Evolutionary conservation across 2,888 invertebrate species (phyloP).

Genomic region (Eilema caniola): DNA sequence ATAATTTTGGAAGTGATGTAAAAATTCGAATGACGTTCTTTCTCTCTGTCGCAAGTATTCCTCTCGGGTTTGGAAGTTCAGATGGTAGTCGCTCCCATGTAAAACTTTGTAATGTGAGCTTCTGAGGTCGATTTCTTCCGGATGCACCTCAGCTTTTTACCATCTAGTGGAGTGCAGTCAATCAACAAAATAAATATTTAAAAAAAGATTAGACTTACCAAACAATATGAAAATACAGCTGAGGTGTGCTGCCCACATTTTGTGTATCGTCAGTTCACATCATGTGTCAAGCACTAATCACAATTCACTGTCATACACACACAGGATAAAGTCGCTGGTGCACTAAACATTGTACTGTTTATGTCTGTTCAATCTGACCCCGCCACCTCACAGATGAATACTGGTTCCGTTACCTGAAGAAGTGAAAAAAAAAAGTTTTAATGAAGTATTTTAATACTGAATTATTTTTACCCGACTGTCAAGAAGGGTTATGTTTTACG

Average conservation of each 20-base stretch:
- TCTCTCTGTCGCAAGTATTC: no score
- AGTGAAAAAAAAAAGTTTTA: conserved; percentile 4
- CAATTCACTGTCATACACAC: conserved; percentile 54
- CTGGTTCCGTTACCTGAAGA: conserved; percentile 33
- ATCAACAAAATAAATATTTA: no score
- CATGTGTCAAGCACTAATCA: conserved; percentile 67
- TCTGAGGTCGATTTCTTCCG: no score
- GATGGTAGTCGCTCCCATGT: no score
- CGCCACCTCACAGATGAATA: neutral
- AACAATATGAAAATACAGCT: conserved; percentile 82
- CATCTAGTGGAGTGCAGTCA: no score
- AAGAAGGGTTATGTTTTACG: no score
- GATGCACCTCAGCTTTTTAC: no score
- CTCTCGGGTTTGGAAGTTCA: no score
- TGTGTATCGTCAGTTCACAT: conserved; percentile 74
- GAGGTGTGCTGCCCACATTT: conserved; percentile 82
- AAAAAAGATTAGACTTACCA: conserved; percentile 65
- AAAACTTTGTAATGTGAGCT: no score
- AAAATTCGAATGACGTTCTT: no score
- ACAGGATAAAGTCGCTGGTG: conserved; percentile 18
- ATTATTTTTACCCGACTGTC: no score
- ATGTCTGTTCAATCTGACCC: neutral
- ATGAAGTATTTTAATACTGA: neutral
- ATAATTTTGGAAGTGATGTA: no score
- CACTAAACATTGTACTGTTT: conserved; percentile 41